Percentiles rank a stretch among this genome's conserved stretches.
Conservation (phyloP, 2,797 vertebrate genomes). For the Notolabrus celidotus region DNA sequence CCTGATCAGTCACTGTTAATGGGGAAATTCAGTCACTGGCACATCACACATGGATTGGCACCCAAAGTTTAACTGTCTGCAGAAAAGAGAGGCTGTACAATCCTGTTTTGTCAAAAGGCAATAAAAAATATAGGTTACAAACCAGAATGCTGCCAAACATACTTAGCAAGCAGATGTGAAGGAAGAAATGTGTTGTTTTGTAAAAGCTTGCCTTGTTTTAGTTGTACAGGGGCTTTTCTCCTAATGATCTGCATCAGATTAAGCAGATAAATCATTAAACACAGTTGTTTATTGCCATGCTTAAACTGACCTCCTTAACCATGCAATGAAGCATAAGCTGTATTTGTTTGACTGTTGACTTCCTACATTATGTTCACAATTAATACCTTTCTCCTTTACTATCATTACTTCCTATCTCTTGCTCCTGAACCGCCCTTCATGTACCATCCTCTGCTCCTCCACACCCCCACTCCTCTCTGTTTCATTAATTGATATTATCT, state of each 20-base stretch:
- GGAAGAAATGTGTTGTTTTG: constrained; percentile 37
- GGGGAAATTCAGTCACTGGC: constrained; percentile 69
- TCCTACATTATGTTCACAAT: constrained; percentile 34
- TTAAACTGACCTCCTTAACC: constrained; percentile 78
- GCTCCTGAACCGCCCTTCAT: constrained; percentile 10
- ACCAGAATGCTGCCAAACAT: constrained; percentile 35
- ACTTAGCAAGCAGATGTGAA: constrained; percentile 42
- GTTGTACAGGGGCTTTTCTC: constrained; percentile 53
- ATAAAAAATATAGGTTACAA: constrained; percentile 5
- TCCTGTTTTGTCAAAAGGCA: background rate
- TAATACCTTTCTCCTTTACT: constrained; percentile 22
- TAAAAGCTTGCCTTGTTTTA: constrained; percentile 61
- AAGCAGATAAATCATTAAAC: constrained; percentile 80
- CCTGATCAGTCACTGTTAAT: constrained; percentile 71
- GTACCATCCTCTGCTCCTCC: background rate
- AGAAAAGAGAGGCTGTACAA: constrained; percentile 15
- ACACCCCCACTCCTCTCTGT: constrained; percentile 22
- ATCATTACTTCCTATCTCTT: constrained; percentile 1
- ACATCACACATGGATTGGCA: constrained; percentile 41
- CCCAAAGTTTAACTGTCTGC: constrained; percentile 7
- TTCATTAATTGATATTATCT: constrained; percentile 80
- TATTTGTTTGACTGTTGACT: constrained; percentile 47
- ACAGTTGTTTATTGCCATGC: constrained; percentile 65
- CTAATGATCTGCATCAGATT: constrained; percentile 77
- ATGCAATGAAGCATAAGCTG: constrained; percentile 67